A percentile compares a stretch with the other conserved stretches of the same genome.
Conservation (phyloP, 2,797 vertebrate species). For the Melopsittacus undulatus region DNA sequence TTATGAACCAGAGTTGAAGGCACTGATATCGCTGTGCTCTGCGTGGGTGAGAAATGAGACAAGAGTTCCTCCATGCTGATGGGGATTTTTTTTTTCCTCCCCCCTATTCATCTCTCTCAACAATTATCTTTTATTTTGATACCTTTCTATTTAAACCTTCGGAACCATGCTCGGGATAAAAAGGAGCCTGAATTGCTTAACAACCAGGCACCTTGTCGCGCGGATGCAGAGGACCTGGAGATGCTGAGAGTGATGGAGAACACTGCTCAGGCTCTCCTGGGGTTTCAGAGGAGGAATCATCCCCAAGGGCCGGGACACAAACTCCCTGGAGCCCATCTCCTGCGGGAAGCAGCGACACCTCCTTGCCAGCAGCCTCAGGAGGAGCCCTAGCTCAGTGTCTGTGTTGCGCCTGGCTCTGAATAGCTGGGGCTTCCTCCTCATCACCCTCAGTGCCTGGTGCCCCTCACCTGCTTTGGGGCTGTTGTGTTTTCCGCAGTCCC, state of each 20-base stretch:
- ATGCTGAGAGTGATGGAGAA: not conserved
- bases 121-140: slow-evolving; percentile 74
- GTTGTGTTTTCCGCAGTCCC: not conserved
- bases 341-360: not conserved
- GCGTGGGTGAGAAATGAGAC: slow-evolving; percentile 71
- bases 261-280: not conserved
- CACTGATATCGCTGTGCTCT: slow-evolving; percentile 59
- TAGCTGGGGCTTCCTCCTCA: not conserved
- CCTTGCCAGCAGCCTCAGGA: not conserved
- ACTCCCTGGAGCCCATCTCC: fast-evolving
- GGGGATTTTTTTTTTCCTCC: not conserved
- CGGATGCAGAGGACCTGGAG: not conserved
- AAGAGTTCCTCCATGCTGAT: slow-evolving; percentile 54
- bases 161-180: not conserved
- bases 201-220: not conserved
- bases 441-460: not conserved
- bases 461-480: not conserved
- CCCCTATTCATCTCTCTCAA: slow-evolving; percentile 62
- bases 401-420: not conserved
- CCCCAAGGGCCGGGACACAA: not conserved
- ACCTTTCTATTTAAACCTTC: slow-evolving; percentile 70
- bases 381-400: fast-evolving
- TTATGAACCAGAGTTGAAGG: slow-evolving; percentile 51
- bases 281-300: not conserved
- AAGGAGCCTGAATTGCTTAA: not conserved